Percentiles rank a stretch among this genome's conserved stretches.
phyloP scores from a whole-genome alignment of 2,888 invertebrate genomes.

The Myathropa florea region DNA sequence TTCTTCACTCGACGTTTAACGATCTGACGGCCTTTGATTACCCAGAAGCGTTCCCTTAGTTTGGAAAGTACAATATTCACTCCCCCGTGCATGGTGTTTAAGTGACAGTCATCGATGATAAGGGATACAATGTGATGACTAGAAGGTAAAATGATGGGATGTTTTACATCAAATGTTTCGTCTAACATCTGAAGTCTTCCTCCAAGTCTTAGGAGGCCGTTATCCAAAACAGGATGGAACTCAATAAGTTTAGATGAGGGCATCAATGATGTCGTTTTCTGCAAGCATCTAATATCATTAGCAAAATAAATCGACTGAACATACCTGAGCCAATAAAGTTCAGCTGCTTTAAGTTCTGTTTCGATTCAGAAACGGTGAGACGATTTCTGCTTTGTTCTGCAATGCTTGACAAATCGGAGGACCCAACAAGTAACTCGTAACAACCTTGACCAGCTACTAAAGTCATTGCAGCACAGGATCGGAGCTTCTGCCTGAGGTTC shows the following conservation, averaged over 20 bases:
- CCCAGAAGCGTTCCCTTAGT: neutral
- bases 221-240: neutral
- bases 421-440: neutral
- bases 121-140: neutral
- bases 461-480: neutral
- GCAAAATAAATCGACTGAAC: neutral
- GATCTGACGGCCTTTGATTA: too few relatives aligned
- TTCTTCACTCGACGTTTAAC: too few relatives aligned
- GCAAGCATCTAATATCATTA: neutral
- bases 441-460: neutral
- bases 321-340: neutral
- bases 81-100: neutral
- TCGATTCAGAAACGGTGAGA: neutral
- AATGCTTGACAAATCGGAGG: neutral
- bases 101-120: neutral
- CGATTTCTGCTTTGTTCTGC: neutral
- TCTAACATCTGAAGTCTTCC: neutral
- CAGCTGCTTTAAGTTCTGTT: neutral
- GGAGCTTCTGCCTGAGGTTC: neutral
- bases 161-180: neutral
- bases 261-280: neutral
- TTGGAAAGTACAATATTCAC: neutral
- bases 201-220: neutral
- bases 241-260: neutral
- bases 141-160: neutral